A percentile compares a stretch with the other conserved stretches of the same genome.
Evolutionary conservation across 2,888 invertebrate genomes (phyloP).

Genomic region (Horisme vitalbata): DNA sequence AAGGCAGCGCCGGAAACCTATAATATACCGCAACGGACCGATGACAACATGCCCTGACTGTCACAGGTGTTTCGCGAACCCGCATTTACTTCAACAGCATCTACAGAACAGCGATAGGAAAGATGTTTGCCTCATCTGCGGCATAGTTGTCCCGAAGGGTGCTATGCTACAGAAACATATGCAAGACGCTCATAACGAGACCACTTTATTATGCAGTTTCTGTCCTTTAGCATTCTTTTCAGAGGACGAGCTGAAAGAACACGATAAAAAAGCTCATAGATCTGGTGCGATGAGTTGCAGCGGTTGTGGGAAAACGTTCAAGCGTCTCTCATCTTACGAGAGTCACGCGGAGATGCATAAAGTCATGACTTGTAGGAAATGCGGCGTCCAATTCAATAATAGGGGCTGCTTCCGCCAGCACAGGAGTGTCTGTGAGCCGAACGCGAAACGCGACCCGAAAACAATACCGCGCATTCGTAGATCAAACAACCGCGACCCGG

Average conservation of each 20-base stretch:
- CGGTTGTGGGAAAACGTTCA: slow-evolving; percentile 65
- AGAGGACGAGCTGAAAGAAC: slow-evolving; percentile 47
- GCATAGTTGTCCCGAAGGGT: slow-evolving; percentile 51
- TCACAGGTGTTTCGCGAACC: slow-evolving; percentile 58
- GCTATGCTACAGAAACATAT: slow-evolving; percentile 57
- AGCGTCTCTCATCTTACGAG: slow-evolving; percentile 56
- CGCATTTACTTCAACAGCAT: slow-evolving; percentile 60
- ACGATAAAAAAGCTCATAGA: slow-evolving; percentile 53
- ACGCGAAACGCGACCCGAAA: slow-evolving; percentile 59
- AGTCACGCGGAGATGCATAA: slow-evolving; percentile 67
- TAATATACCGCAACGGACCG: slow-evolving; percentile 50
- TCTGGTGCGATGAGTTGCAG: slow-evolving; percentile 53
- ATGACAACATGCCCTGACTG: slow-evolving; percentile 62
- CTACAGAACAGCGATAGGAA: slow-evolving; percentile 67
- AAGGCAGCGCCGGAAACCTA: slow-evolving; percentile 38
- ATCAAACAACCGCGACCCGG: slow-evolving; percentile 67
- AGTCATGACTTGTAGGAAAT: slow-evolving; percentile 63
- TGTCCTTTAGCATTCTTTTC: slow-evolving; percentile 57
- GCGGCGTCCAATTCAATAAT: slow-evolving; percentile 65
- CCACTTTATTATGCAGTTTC: slow-evolving; percentile 46
- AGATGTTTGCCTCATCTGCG: slow-evolving; percentile 63
- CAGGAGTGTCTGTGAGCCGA: slow-evolving; percentile 64
- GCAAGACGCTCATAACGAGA: slow-evolving; percentile 46
- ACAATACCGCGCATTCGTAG: slow-evolving; percentile 52
- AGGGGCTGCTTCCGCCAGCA: slow-evolving; percentile 69